phyloP scores from a whole-genome alignment of 2,113 vertebrate species.

The Ptilorrhoa leucosticta region DNA sequence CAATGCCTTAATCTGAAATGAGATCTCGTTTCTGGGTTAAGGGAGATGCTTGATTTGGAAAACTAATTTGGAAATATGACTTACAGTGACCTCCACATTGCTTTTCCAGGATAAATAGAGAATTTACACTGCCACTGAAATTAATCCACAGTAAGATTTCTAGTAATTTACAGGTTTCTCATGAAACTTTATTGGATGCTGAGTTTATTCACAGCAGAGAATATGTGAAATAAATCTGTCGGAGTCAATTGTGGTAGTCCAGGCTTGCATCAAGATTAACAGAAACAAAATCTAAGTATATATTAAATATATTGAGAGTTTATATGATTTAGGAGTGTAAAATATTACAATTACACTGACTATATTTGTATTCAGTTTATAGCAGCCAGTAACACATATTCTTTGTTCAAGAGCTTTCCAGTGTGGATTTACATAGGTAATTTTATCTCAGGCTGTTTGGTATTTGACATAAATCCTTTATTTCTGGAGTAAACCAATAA shows the following conservation, averaged over 20 bases:
- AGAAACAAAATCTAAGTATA: not conserved
- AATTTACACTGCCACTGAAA: not conserved
- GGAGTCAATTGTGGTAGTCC: not conserved
- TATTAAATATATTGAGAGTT: not conserved
- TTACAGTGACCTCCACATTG: not conserved
- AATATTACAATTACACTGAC: not conserved
- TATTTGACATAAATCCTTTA: not conserved
- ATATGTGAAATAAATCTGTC: not conserved
- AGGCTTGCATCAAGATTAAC: not conserved
- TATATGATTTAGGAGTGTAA: not conserved
- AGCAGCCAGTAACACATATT: not conserved
- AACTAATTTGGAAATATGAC: not conserved
- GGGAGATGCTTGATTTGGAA: not conserved
- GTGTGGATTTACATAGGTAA: not conserved
- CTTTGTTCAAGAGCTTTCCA: not conserved
- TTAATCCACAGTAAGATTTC: not conserved
- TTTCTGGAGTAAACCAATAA: not conserved
- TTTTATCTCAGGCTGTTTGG: not conserved
- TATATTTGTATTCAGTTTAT: not conserved
- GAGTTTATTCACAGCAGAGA: not conserved
- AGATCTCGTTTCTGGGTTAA: constrained; percentile 22
- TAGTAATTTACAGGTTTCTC: not conserved
- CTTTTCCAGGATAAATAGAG: not conserved
- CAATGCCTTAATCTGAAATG: constrained; percentile 39
- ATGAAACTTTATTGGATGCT: not conserved